These are phyloP conservation scores for Leucophenga maculata DNA, from an alignment of 2,888 invertebrate species.

Conservation along the genomic window DNA sequence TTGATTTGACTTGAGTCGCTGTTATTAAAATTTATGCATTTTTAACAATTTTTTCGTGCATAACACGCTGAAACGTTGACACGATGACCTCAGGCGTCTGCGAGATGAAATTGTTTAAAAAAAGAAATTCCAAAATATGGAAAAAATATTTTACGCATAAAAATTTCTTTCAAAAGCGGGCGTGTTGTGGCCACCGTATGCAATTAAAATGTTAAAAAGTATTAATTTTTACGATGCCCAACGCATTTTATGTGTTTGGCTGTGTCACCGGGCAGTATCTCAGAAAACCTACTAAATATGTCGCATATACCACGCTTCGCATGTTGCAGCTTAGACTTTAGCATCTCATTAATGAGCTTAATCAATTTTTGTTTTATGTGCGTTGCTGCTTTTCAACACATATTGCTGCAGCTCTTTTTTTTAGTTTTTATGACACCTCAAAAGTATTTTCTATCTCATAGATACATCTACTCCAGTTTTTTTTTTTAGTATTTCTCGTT, in stretches of 20 bases:
- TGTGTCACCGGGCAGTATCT: background rate
- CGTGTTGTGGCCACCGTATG: background rate
- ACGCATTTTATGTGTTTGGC: background rate
- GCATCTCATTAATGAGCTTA: conserved; percentile 67
- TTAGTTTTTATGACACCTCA: too few species aligned
- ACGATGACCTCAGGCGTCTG: background rate
- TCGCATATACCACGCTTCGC: conserved; percentile 50
- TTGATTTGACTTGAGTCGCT: background rate
- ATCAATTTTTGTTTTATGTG: conserved; percentile 56
- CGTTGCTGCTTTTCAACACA: background rate
- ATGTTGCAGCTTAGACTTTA: too few species aligned
- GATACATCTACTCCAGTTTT: background rate
- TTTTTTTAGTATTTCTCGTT: background rate
- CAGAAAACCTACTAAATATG: background rate
- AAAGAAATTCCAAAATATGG: too few species aligned
- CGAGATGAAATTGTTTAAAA: background rate
- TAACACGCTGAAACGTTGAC: background rate
- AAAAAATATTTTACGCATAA: too few species aligned
- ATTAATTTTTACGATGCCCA: conserved; percentile 20
- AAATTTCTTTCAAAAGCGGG: background rate
- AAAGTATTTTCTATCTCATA: too few species aligned
- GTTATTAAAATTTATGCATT: conserved; percentile 25
- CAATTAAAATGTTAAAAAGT: conserved; percentile 11
- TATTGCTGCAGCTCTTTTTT: too few species aligned
- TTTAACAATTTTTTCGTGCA: conserved; percentile 7